These are phyloP conservation scores for Pangasius mekongensis DNA, from an alignment of 2,797 vertebrate genomes.

Conservation along the genomic window DNA sequence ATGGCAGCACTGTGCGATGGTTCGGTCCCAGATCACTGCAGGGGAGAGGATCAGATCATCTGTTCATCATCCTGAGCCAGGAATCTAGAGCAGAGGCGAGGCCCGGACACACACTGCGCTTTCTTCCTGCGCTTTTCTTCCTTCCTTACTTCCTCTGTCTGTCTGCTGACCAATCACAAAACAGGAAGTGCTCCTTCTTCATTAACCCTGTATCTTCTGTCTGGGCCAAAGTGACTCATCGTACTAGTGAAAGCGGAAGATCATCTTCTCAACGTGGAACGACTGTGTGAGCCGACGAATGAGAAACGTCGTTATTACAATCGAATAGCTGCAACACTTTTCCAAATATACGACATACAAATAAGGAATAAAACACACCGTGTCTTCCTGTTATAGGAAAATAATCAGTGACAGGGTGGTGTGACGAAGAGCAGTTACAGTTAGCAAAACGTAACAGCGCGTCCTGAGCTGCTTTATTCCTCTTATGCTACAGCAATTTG, in stretches of 20 bases:
- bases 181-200: slow-evolving; percentile 30
- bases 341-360: neutral
- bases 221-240: neutral
- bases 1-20: neutral
- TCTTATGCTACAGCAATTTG: neutral
- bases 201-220: neutral
- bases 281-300: neutral
- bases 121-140: slow-evolving; percentile 47
- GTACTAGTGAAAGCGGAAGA: neutral
- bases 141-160: slow-evolving; percentile 37
- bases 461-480: neutral
- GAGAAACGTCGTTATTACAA: neutral
- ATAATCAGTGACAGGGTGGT: neutral
- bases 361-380: neutral
- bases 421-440: neutral
- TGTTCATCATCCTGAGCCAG: slow-evolving; percentile 13
- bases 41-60: slow-evolving; percentile 21
- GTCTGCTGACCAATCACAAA: slow-evolving; percentile 52
- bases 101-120: neutral
- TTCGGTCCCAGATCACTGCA: neutral
- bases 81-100: neutral
- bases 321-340: neutral
- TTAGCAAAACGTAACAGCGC: neutral
- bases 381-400: neutral
- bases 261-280: neutral